Conservation (phyloP, 2,797 vertebrate genomes). For the Neoniphon sammara region DNA sequence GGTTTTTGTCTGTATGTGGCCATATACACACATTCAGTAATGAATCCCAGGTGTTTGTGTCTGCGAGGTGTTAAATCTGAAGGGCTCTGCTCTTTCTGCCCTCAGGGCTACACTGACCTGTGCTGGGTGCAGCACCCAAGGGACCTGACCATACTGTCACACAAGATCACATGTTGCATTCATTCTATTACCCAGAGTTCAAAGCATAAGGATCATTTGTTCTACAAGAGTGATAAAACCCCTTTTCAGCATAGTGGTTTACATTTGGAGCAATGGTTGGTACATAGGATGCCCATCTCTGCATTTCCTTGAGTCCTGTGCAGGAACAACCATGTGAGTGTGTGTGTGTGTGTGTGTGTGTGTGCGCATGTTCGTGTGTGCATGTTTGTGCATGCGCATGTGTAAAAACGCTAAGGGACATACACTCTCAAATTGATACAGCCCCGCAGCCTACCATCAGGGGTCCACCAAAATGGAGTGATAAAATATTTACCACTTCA, state of each 20-base stretch:
- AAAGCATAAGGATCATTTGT: slow-evolving; percentile 42
- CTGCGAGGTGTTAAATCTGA: slow-evolving; percentile 78
- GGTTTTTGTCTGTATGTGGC: slow-evolving; percentile 44
- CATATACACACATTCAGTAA: slow-evolving; percentile 64
- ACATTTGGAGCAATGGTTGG: slow-evolving; percentile 28
- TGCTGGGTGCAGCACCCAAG: slow-evolving; percentile 61
- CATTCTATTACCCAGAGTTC: slow-evolving; percentile 58
- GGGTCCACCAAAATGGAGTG: slow-evolving; percentile 77
- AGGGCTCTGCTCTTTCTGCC: slow-evolving; percentile 67
- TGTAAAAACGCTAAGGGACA: slow-evolving; percentile 56
- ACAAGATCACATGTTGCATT: slow-evolving; percentile 70
- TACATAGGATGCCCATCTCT: slow-evolving; percentile 39
- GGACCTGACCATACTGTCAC: slow-evolving; percentile 65
- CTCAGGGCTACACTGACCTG: slow-evolving; percentile 58
- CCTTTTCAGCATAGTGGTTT: slow-evolving; percentile 14
- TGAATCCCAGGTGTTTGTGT: slow-evolving; percentile 75
- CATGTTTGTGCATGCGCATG: slow-evolving; percentile 12
- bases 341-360: slow-evolving; percentile 19
- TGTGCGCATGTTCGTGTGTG: slow-evolving; percentile 30
- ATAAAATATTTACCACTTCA: slow-evolving; percentile 78
- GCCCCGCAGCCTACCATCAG: slow-evolving; percentile 70
- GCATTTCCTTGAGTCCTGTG: slow-evolving; percentile 22
- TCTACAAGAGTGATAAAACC: slow-evolving; percentile 9
- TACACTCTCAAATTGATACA: slow-evolving; percentile 73
- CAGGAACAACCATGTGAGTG: slow-evolving; percentile 25